Conservation (phyloP, 1,140 invertebrate genomes). For the Drosophila malerkotliana region DNA sequence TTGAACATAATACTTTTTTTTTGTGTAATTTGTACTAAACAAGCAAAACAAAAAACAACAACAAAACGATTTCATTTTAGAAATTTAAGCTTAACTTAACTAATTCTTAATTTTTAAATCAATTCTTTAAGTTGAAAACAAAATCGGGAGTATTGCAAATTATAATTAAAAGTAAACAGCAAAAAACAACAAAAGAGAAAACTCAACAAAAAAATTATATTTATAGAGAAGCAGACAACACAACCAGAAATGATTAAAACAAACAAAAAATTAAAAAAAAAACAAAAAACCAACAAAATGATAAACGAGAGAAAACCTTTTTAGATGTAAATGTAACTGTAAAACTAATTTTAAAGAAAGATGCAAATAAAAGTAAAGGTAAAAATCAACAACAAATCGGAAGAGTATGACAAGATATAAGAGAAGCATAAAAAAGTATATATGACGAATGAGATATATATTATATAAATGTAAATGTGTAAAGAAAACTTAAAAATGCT, state of each 20-base stretch:
- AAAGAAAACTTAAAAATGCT: slow-evolving; percentile 70
- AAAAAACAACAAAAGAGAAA: slow-evolving; percentile 37
- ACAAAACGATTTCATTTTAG: slow-evolving; percentile 73
- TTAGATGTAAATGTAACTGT: slow-evolving; percentile 77
- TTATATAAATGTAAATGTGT: slow-evolving; percentile 72
- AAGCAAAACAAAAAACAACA: slow-evolving; percentile 32
- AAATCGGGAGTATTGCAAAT: slow-evolving; percentile 80
- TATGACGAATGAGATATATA: slow-evolving; percentile 56
- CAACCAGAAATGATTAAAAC: slow-evolving; percentile 41
- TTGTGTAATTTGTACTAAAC: slow-evolving; percentile 49
- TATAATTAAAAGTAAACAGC: slow-evolving; percentile 48
- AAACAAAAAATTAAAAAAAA: slow-evolving; percentile 27
- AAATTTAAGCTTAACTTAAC: slow-evolving; percentile 63
- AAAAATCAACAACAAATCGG: slow-evolving; percentile 34
- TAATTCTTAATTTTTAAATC: slow-evolving; percentile 47
- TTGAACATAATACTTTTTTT: slow-evolving; percentile 58
- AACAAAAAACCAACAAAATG: slow-evolving; percentile 5
- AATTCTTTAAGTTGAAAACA: slow-evolving; percentile 60
- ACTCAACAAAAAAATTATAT: slow-evolving; percentile 39
- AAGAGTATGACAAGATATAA: slow-evolving; percentile 39
- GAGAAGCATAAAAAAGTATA: slow-evolving; percentile 53
- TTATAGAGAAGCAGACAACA: slow-evolving; percentile 59
- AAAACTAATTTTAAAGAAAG: slow-evolving; percentile 73
- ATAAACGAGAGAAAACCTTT: slow-evolving; percentile 53
- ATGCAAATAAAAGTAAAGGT: slow-evolving; percentile 31